Conservation (phyloP, 2,888 invertebrate genomes). For the Archips xylosteana region DNA sequence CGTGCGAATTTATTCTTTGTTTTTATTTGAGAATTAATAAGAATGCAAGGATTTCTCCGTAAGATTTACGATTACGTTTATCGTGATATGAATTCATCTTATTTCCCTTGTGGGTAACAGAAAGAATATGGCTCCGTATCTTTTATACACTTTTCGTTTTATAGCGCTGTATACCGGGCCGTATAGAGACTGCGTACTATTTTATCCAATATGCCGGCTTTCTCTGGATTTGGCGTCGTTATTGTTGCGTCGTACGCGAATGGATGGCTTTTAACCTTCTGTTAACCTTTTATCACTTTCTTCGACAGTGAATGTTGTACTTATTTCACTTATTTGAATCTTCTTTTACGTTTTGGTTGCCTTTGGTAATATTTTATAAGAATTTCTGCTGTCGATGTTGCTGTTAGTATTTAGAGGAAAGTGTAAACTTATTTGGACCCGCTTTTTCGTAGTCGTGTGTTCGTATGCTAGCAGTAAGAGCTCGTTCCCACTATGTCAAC, state of each 20-base stretch:
- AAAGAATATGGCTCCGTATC: conserved; percentile 16
- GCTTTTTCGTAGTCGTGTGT: neutral
- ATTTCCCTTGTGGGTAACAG: conserved; percentile 37
- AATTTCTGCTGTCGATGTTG: neutral
- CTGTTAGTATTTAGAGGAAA: neutral
- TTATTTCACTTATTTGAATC: conserved; percentile 7
- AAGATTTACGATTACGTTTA: conserved; percentile 41
- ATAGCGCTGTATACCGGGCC: conserved; percentile 15
- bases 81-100: conserved; percentile 42
- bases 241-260: conserved; percentile 11
- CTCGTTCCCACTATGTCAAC: too few relatives aligned
- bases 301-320: neutral
- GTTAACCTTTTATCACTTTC: conserved; percentile 18
- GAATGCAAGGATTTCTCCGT: conserved; percentile 36
- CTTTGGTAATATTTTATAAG: neutral
- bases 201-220: conserved; percentile 17
- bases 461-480: neutral
- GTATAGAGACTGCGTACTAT: conserved; percentile 19
- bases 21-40: conserved; percentile 29
- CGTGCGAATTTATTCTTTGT: conserved; percentile 42
- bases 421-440: neutral
- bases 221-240: conserved; percentile 20
- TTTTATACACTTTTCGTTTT: conserved; percentile 33
- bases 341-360: neutral
- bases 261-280: conserved; percentile 18